A percentile compares a stretch with the other conserved stretches of the same genome.
These are phyloP conservation scores for Apotomis betuletana DNA, from an alignment of 2,888 invertebrate species.

Conservation along the genomic window DNA sequence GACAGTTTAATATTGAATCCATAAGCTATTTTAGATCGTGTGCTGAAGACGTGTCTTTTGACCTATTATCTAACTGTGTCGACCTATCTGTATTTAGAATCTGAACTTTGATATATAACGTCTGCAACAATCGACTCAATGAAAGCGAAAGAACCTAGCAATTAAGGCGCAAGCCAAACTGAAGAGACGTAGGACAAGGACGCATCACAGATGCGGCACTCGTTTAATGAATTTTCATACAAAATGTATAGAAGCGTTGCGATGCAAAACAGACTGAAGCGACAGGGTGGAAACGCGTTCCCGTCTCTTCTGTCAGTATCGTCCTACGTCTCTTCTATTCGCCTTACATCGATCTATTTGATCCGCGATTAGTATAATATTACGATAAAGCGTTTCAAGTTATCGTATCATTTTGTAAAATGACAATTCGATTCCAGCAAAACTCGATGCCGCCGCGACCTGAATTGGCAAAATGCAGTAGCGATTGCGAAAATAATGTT, in stretches of 20 bases:
- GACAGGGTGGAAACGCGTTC: too few relatives aligned
- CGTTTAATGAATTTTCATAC: too few relatives aligned
- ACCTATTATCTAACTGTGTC: slow-evolving; percentile 15
- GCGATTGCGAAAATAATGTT: background rate
- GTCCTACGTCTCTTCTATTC: too few relatives aligned
- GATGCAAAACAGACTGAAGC: too few relatives aligned
- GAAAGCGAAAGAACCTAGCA: background rate
- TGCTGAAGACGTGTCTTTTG: background rate
- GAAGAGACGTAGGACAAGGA: background rate
- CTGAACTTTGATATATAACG: slow-evolving; percentile 17
- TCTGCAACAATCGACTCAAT: background rate
- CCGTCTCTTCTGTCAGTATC: too few relatives aligned
- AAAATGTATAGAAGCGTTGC: too few relatives aligned
- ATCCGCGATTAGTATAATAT: too few relatives aligned
- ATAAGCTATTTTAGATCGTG: slow-evolving; percentile 1
- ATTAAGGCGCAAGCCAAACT: background rate
- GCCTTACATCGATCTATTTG: too few relatives aligned
- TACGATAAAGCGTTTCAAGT: too few relatives aligned
- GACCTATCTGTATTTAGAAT: slow-evolving; percentile 22
- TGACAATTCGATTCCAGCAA: background rate
- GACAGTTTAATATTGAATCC: slow-evolving; percentile 15
- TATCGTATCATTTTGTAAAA: background rate
- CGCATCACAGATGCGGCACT: too few relatives aligned
- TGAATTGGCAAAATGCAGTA: slow-evolving; percentile 2
- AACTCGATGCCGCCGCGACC: slow-evolving; percentile 9